These are phyloP conservation scores for Aphelocoma coerulescens DNA, from an alignment of 2,113 vertebrate species.

Conservation along the genomic window DNA sequence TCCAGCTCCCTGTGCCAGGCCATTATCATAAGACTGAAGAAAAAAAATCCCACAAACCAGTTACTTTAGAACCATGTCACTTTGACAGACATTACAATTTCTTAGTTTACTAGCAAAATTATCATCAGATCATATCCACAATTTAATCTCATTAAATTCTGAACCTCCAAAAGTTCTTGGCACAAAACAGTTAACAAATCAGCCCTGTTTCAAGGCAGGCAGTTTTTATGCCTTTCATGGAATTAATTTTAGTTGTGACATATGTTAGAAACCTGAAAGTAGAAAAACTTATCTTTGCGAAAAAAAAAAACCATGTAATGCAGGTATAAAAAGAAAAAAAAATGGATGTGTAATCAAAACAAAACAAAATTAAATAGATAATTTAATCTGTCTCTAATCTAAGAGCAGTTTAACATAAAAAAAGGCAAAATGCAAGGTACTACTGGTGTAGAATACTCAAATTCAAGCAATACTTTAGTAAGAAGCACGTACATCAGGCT, in stretches of 20 bases:
- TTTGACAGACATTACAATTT: not conserved
- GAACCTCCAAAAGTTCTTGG: not conserved
- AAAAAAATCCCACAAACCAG: conserved; percentile 18
- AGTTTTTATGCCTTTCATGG: not conserved
- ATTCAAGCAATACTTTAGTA: not conserved
- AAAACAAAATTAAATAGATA: not conserved
- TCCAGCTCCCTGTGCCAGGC: conserved; percentile 92
- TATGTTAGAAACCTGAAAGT: not conserved
- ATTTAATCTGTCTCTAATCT: not conserved
- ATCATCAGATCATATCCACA: not conserved
- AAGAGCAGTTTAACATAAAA: not conserved
- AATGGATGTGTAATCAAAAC: not conserved
- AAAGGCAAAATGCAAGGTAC: not conserved
- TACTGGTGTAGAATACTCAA: not conserved
- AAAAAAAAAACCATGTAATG: not conserved
- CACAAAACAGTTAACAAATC: not conserved
- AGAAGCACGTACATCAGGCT: not conserved
- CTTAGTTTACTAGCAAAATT: not conserved
- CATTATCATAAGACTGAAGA: conserved; percentile 92
- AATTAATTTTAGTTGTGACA: not conserved
- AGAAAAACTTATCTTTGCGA: not conserved
- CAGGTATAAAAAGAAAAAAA: not conserved
- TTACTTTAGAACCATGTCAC: not conserved
- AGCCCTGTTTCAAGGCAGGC: not conserved
- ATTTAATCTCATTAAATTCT: not conserved